Percentiles rank a stretch among this genome's conserved stretches.
Conservation (phyloP, 2,888 invertebrate species). For the Patella caerulea region DNA sequence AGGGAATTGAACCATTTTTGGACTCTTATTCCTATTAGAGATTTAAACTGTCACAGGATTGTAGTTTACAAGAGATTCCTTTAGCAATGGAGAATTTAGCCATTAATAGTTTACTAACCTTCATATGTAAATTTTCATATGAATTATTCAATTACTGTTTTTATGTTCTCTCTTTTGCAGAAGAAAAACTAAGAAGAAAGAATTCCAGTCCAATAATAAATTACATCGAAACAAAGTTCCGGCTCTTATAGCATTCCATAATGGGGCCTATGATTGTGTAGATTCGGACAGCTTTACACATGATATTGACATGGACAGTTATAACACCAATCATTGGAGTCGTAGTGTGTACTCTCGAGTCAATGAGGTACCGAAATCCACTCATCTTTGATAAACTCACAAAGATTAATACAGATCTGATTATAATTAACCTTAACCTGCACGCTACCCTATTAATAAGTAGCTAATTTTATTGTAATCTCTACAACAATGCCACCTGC, state of each 20-base stretch:
- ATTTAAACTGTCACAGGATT: too few relatives aligned
- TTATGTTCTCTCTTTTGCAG: constrained; percentile 9
- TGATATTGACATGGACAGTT: neutral
- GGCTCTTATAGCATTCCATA: constrained; percentile 19
- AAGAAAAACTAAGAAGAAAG: constrained; percentile 11
- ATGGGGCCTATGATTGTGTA: constrained; percentile 21
- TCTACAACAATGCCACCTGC: too few relatives aligned
- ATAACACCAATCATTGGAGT: constrained; percentile 9
- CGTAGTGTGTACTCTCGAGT: constrained; percentile 19
- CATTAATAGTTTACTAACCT: too few relatives aligned
- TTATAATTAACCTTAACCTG: too few relatives aligned
- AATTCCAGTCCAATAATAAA: constrained; percentile 12
- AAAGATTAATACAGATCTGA: too few relatives aligned
- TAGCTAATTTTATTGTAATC: neutral
- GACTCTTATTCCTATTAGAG: too few relatives aligned
- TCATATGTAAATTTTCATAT: too few relatives aligned
- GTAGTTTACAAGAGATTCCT: too few relatives aligned
- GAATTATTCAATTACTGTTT: neutral
- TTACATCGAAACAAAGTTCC: constrained; percentile 17
- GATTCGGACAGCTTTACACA: neutral
- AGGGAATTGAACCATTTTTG: too few relatives aligned
- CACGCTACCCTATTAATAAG: neutral
- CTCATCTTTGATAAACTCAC: neutral
- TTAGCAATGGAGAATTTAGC: too few relatives aligned
- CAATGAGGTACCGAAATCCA: constrained; percentile 16